Conservation (phyloP, 2,888 invertebrate genomes). For the Stratiomys singularior region DNA sequence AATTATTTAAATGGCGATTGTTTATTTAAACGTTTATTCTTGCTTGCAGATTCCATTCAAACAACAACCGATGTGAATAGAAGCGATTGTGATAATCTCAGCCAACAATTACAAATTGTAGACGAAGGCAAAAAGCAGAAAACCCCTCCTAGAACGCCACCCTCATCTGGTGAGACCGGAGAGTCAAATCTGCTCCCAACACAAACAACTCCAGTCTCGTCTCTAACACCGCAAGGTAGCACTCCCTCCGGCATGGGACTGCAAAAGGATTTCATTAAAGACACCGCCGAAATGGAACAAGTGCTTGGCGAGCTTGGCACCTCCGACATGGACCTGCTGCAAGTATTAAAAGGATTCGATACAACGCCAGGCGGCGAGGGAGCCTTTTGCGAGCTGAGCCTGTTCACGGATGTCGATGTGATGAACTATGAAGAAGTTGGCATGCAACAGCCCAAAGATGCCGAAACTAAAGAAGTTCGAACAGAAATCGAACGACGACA, state of each 20-base stretch:
- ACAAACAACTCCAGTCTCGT: slow-evolving; percentile 28
- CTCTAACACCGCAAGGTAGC: slow-evolving; percentile 55
- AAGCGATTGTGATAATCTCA: slow-evolving; percentile 28
- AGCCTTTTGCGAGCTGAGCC: slow-evolving; percentile 61
- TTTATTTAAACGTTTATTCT: too few species aligned
- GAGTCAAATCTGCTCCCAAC: slow-evolving; percentile 20
- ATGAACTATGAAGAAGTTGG: slow-evolving; percentile 53
- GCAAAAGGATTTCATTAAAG: slow-evolving; percentile 70
- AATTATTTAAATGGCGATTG: too few species aligned
- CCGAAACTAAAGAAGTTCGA: slow-evolving; percentile 57
- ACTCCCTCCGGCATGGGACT: slow-evolving; percentile 68
- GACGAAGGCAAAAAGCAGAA: slow-evolving; percentile 50
- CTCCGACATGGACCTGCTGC: slow-evolving; percentile 75
- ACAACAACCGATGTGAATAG: too few species aligned
- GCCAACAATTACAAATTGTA: background rate
- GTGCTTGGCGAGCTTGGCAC: slow-evolving; percentile 71
- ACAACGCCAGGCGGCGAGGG: slow-evolving; percentile 57
- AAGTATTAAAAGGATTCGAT: slow-evolving; percentile 81
- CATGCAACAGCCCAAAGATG: slow-evolving; percentile 50
- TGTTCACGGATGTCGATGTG: slow-evolving; percentile 55
- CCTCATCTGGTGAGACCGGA: background rate
- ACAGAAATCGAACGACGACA: slow-evolving; percentile 60
- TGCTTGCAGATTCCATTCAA: too few species aligned
- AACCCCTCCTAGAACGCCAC: slow-evolving; percentile 51
- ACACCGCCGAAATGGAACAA: slow-evolving; percentile 74